Conservation (phyloP, 2,888 invertebrate species). For the Acanthococcus lagerstroemiae region DNA sequence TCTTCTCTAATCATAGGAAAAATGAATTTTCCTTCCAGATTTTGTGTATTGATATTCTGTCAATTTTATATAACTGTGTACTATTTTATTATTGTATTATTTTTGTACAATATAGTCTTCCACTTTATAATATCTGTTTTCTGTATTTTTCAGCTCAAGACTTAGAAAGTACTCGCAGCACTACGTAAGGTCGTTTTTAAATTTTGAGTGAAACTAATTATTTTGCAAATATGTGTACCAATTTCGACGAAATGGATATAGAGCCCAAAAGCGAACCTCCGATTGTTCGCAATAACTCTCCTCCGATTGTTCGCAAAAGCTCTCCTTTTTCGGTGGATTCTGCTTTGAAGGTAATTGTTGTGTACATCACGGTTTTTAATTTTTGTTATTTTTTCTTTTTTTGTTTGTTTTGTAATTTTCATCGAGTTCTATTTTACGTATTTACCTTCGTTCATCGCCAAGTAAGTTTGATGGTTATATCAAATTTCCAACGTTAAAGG, state of each 20-base stretch:
- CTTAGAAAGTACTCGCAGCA: neutral
- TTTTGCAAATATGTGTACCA: constrained; percentile 6
- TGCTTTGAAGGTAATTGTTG: constrained; percentile 9
- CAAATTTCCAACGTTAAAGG: too few relatives aligned
- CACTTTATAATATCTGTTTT: neutral
- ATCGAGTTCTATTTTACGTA: too few relatives aligned
- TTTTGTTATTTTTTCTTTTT: neutral
- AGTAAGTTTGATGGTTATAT: too few relatives aligned
- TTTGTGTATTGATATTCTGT: neutral
- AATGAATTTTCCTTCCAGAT: too few relatives aligned
- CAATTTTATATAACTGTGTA: neutral
- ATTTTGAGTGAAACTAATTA: constrained; percentile 2
- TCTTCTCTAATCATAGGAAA: too few relatives aligned
- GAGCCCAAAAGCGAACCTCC: constrained; percentile 20
- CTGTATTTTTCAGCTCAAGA: constrained; percentile 4
- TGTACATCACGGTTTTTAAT: neutral
- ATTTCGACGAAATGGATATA: constrained; percentile 31
- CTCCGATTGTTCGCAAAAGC: too few relatives aligned
- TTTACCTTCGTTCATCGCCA: too few relatives aligned
- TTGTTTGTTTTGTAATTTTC: too few relatives aligned
- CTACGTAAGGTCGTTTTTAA: neutral
- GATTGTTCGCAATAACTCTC: neutral
- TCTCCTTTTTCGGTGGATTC: too few relatives aligned
- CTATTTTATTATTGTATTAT: neutral
- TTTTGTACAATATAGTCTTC: neutral